Base-by-base conservation (phyloP, 2,888 invertebrate species). In the Drymonia ruficornis region DNA sequence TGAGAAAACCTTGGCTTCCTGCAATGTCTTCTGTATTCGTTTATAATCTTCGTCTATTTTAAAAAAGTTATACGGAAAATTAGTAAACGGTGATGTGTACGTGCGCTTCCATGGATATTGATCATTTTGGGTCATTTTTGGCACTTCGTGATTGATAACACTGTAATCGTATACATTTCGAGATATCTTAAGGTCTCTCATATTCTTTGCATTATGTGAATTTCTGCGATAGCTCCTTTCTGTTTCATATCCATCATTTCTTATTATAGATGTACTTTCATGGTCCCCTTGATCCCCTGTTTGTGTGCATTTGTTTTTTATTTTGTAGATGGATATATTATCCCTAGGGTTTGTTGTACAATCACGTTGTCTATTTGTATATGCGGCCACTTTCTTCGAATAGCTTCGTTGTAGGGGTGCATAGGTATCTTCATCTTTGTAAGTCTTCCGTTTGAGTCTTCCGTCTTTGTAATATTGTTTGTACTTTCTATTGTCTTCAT, bases 1-100 rank as follows among this genome's bases (percentile, higher is more conserved):
- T 49, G 84, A 77, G 67, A 78, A 81, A 8, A 55, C 62, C 46
- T 76, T 78, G 19, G 84, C 75, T 66, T 80, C 70, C 52, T 70
- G 51, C 52, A 85, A 63, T 19, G 77, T 78, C 57, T 71, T 74
- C 36, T 65, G 60, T 34, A 76, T 61, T 57, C 73, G 74, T 52
- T 65, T 61, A 50, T 74, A 73, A 64, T 79, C 67, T 11, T 70
- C 60, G 42, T 62, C 50, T n/a, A 53, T 40, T 49, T 49, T 46
- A 12, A 55, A 51, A 38, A 40, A 38, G 46, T 3, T 15, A 40
- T 19, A 50, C 31, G 40, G 34, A 12, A 47, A 44, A 28, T 12
- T 49, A 18, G 44, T 16, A 43, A 23, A 15, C 19, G 48, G 38
- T 43, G 44, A 15, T 44, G 42, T 23, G 44, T 55, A 18, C 9